A percentile compares a stretch with the other conserved stretches of the same genome.
Conservation (phyloP, 53 echinoderm and acorn worm genomes). For the Mesocentrotus franciscanus region DNA sequence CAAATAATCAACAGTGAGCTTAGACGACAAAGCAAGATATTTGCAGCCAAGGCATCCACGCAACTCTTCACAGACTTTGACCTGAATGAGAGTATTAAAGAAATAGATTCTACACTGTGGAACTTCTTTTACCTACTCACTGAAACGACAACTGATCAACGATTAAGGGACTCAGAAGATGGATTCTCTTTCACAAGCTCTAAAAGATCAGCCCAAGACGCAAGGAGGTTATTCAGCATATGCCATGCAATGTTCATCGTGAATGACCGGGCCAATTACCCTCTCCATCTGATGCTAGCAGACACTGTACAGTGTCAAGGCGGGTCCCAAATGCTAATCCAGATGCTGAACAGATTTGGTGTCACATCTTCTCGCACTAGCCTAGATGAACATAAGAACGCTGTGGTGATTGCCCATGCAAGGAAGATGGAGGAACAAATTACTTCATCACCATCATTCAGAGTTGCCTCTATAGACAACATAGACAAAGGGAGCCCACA, state of each 20-base stretch:
- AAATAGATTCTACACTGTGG: background rate
- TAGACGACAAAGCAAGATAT: slow-evolving; percentile 8
- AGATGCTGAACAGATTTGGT: background rate
- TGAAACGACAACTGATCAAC: slow-evolving; percentile 17
- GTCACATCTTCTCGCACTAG: background rate
- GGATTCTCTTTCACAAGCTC: background rate
- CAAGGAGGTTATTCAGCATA: background rate
- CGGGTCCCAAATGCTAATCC: slow-evolving; percentile 4
- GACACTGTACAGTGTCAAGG: slow-evolving; percentile 22
- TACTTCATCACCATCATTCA: background rate
- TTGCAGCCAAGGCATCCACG: background rate
- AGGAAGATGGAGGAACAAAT: background rate
- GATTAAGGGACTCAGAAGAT: background rate
- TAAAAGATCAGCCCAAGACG: background rate
- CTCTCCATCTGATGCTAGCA: slow-evolving; percentile 15
- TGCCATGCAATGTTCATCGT: slow-evolving; percentile 27
- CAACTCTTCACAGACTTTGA: slow-evolving; percentile 20
- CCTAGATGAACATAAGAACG: slow-evolving; percentile 14
- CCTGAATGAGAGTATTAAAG: background rate
- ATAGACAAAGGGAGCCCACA: slow-evolving; percentile 44
- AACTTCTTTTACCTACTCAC: slow-evolving; percentile 5
- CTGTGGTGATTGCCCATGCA: background rate
- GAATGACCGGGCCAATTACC: slow-evolving; percentile 11
- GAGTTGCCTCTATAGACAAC: slow-evolving; percentile 23
- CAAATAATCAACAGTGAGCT: slow-evolving; percentile 49